phyloP scores from a whole-genome alignment of 2,113 vertebrate species.

The Tragelaphus strepsiceros region DNA sequence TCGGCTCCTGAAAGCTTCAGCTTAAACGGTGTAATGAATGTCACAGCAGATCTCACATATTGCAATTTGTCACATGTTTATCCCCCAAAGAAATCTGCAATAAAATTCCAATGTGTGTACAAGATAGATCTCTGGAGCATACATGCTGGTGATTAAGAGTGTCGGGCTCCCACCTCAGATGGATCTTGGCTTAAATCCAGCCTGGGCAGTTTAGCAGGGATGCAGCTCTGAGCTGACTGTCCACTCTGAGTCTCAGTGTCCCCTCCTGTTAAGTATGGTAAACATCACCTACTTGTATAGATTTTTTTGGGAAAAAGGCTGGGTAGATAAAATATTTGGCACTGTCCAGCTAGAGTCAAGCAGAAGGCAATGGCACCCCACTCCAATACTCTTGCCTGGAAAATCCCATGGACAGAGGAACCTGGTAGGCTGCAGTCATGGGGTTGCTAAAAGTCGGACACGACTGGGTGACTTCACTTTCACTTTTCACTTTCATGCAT shows the following conservation, averaged over 20 bases:
- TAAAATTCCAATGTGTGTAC: background rate
- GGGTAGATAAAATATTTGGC: background rate
- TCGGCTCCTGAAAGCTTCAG: background rate
- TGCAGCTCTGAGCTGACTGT: background rate
- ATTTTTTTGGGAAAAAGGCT: background rate
- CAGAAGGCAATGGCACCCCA: too few relatives aligned
- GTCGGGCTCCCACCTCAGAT: fast-evolving
- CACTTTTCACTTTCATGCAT: too few relatives aligned
- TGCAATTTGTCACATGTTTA: conserved; percentile 43
- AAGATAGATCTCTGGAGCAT: background rate
- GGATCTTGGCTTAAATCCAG: background rate
- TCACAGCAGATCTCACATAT: background rate
- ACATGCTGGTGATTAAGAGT: background rate
- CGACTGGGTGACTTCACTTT: too few relatives aligned
- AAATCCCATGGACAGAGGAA: too few relatives aligned
- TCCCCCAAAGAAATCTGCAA: conserved; percentile 2
- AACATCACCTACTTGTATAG: background rate
- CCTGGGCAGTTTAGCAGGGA: background rate
- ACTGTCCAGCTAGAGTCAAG: background rate
- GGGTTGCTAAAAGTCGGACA: too few relatives aligned
- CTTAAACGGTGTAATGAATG: conserved; percentile 21
- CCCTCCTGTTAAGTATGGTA: background rate
- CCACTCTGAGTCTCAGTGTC: background rate
- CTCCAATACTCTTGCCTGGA: too few relatives aligned
- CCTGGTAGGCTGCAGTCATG: too few relatives aligned